Base-by-base conservation (phyloP, 2,113 vertebrate species). In the Miniopterus natalensis region DNA sequence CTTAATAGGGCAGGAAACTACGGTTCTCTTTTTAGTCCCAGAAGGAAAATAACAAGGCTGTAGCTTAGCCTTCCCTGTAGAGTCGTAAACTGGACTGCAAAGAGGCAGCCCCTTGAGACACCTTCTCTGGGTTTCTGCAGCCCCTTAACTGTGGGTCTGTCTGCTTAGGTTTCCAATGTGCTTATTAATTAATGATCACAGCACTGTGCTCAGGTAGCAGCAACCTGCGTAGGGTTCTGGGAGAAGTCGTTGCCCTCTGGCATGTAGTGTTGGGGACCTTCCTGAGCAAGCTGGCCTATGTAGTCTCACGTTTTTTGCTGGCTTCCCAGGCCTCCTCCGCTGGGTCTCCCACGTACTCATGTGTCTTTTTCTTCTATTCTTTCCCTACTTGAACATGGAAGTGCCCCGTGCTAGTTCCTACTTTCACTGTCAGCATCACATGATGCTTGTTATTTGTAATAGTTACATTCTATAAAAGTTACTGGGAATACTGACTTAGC, bases 1-100 rank as follows among this genome's bases (percentile, higher is more conserved):
- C 92, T 96, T 98, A 97, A 97, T 96, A 97, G 96, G 95, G 92
- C 97, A 97, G 97, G 97, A 97, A 98, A 96, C 96, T 96, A 96
- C 14, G 15, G 95, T 96, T 98, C 97, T 98, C 94, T 79, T 96
- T 97, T 97, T 92, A 96, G 85, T 97, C 97, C 94, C 97, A 94
- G 96, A 97, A 97, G 97, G 92, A 95, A 98, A 97, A 97, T 97
- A 97, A 98, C 88, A 74, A 96, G 96, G 74, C 90, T 96, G 90
- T 90, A 95, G 94, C 78, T 80, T 86, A 96, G 88, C 88, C 92
- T 98, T 97, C 97, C 94, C 96, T 59, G 51, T 97, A 93, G 97
- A 97, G 95, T 86, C 90, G 91, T 98, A 97, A 98, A 97, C 88
- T 87, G 97, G 97, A 91, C 95, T 96, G 96, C 95, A 98, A 96